These are phyloP conservation scores for Propithecus deckenii DNA, from an alignment of 2,797 vertebrate genomes.

Conservation along the genomic window DNA sequence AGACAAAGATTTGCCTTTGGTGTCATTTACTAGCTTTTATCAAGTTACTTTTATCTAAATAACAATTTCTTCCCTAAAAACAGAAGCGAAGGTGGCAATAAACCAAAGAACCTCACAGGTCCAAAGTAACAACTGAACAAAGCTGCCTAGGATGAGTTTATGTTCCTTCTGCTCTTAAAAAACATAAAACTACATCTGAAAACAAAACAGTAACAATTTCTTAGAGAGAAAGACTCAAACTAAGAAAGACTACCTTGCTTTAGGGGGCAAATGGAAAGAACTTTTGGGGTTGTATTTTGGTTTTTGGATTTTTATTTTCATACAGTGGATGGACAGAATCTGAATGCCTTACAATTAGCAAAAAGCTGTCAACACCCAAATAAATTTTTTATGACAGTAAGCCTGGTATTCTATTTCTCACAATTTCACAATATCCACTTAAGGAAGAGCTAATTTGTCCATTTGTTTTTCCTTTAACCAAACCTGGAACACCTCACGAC, in stretches of 20 bases:
- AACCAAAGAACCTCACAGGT: neutral
- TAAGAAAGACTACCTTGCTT: conserved; percentile 8
- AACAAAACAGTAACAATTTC: neutral
- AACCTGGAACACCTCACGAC: conserved; percentile 37
- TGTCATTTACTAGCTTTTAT: neutral
- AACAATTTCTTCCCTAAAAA: neutral
- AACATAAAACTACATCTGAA: conserved; percentile 10
- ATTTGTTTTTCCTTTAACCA: conserved; percentile 56
- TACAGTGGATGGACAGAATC: conserved; percentile 44
- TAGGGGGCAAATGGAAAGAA: neutral
- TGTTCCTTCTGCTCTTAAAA: neutral
- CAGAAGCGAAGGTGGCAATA: neutral
- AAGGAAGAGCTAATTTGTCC: conserved; percentile 61
- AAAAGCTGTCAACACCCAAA: conserved; percentile 65
- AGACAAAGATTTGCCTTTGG: neutral
- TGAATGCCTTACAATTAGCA: conserved; percentile 44
- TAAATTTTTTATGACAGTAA: conserved; percentile 64
- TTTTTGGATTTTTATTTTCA: neutral
- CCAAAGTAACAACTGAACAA: neutral
- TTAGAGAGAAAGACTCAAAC: neutral
- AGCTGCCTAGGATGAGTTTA: neutral
- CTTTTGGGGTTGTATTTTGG: neutral
- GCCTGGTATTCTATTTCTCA: conserved; percentile 39
- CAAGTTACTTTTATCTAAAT: conserved; percentile 17
- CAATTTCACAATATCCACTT: conserved; percentile 47